Percentiles rank a stretch among this genome's conserved stretches.
Conservation (phyloP, 2,797 vertebrate genomes). For the Ctenochaetus hawaiiensis region DNA sequence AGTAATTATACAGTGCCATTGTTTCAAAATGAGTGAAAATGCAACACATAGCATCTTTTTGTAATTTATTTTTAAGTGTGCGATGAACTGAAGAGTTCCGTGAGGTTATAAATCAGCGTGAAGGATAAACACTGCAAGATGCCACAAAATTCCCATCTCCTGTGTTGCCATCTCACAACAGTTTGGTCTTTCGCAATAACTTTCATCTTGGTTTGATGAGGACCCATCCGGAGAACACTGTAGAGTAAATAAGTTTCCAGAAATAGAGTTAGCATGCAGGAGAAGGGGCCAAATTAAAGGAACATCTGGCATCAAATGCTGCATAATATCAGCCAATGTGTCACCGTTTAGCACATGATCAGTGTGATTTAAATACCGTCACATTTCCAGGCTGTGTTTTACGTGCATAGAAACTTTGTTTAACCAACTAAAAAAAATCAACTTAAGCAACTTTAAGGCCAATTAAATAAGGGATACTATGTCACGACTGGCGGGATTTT, state of each 20-base stretch:
- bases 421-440: neutral
- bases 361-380: constrained; percentile 14
- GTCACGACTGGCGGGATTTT: constrained; percentile 13
- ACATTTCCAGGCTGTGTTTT: constrained; percentile 5
- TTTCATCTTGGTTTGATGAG: constrained; percentile 56
- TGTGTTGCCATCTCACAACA: constrained; percentile 34
- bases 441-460: neutral
- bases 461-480: constrained; percentile 14
- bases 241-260: constrained; percentile 13
- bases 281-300: neutral
- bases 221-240: constrained; percentile 1
- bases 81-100: neutral
- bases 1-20: neutral
- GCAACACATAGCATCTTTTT: neutral
- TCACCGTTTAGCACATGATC: constrained; percentile 9
- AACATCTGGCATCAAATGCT: neutral
- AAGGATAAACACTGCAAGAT: constrained; percentile 58
- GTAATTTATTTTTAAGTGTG: neutral
- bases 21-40: neutral
- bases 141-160: constrained; percentile 28
- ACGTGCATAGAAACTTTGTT: constrained; percentile 15
- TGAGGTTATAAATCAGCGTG: constrained; percentile 24
- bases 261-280: neutral
- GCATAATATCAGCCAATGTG: neutral
- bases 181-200: constrained; percentile 34